phyloP scores from a whole-genome alignment of 1,140 invertebrate species.

The Drosophila malerkotliana region DNA sequence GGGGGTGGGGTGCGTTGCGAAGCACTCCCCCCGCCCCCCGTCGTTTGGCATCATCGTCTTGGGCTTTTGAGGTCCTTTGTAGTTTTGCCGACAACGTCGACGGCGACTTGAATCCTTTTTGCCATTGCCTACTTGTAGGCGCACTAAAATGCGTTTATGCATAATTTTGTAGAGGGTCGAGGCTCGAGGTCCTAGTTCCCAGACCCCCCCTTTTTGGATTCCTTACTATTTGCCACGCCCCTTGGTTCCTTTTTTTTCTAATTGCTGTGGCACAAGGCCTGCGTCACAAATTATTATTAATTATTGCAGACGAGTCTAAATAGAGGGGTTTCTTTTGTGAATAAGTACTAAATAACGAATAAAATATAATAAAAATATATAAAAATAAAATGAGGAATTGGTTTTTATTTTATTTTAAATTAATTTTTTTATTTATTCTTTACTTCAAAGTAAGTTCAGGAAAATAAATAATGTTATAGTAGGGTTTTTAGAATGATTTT shows the following conservation, averaged over 20 bases:
- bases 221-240: slow-evolving; percentile 15
- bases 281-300: slow-evolving; percentile 72
- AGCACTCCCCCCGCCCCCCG: background rate
- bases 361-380: no score
- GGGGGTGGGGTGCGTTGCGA: no score
- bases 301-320: slow-evolving; percentile 41
- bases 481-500: no score
- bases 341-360: no score
- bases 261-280: slow-evolving; percentile 56
- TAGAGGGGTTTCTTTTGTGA: no score
- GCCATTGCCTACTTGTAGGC: slow-evolving; percentile 76
- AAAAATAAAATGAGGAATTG: no score
- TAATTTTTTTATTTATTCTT: no score
- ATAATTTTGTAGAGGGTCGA: slow-evolving; percentile 65
- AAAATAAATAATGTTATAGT: no score
- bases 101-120: slow-evolving; percentile 24
- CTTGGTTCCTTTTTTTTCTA: slow-evolving; percentile 41
- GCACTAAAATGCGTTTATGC: slow-evolving; percentile 81
- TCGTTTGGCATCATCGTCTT: slow-evolving; percentile 20
- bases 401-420: no score
- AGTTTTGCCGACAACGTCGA: slow-evolving; percentile 55
- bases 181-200: background rate
- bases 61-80: slow-evolving; percentile 62
- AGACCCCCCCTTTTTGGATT: background rate
- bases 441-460: no score